Percentiles rank a stretch among this genome's conserved stretches.
These are phyloP conservation scores for Apotomis capreana DNA, from an alignment of 2,888 invertebrate species.

Conservation along the genomic window DNA sequence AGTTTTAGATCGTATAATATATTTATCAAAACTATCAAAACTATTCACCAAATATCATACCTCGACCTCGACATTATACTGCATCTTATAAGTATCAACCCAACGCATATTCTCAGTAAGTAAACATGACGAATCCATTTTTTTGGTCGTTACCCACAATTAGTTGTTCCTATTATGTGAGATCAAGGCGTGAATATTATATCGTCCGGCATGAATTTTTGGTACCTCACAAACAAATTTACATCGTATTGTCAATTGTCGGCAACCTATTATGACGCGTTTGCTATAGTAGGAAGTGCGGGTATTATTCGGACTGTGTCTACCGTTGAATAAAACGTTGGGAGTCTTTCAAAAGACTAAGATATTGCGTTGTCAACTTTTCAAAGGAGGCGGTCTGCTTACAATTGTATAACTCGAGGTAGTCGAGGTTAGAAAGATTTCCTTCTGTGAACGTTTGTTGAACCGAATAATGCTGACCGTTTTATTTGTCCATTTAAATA, in stretches of 20 bases:
- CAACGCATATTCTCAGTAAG: slow-evolving; percentile 70
- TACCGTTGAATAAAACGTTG: slow-evolving; percentile 46
- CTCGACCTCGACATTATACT: slow-evolving; percentile 43
- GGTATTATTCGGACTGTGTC: slow-evolving; percentile 60
- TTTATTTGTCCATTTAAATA: slow-evolving; percentile 52
- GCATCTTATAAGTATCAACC: slow-evolving; percentile 53
- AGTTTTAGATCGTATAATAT: neutral
- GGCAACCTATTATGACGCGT: slow-evolving; percentile 64
- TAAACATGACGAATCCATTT: slow-evolving; percentile 72
- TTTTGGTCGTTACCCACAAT: slow-evolving; percentile 66
- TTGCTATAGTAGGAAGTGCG: slow-evolving; percentile 67
- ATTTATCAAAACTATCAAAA: slow-evolving; percentile 56
- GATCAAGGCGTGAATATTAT: slow-evolving; percentile 53
- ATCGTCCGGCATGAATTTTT: slow-evolving; percentile 57
- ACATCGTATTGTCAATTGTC: slow-evolving; percentile 61
- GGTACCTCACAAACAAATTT: slow-evolving; percentile 56
- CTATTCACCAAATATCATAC: slow-evolving; percentile 20
- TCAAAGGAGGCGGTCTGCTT: slow-evolving; percentile 63
- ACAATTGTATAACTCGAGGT: slow-evolving; percentile 55
- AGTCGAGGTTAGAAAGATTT: slow-evolving; percentile 47
- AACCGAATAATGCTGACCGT: slow-evolving; percentile 50
- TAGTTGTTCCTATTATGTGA: slow-evolving; percentile 57
- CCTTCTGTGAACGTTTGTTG: slow-evolving; percentile 44
- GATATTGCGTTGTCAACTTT: slow-evolving; percentile 60
- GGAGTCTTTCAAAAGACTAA: slow-evolving; percentile 50